Evolutionary conservation across 1,140 invertebrate genomes (phyloP).

Genomic region (Cardiocondyla obscurior): DNA sequence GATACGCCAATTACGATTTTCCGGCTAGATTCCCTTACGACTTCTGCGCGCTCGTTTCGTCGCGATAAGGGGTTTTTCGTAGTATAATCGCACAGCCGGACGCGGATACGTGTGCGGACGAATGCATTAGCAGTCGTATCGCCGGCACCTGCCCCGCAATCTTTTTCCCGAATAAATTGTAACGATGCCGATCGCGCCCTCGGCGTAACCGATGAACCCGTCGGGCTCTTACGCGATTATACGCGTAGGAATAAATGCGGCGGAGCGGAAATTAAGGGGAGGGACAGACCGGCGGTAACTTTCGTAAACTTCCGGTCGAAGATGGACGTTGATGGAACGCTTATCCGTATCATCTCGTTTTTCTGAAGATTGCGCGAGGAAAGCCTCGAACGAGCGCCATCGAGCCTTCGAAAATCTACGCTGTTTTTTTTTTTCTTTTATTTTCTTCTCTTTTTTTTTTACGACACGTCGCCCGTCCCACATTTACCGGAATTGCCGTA

Average conservation of each 20-base stretch:
- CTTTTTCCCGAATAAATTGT: not conserved
- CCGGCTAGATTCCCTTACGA: not conserved
- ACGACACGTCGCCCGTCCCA: not conserved
- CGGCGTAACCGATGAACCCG: not conserved
- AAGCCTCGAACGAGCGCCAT: not conserved
- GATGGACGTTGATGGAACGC: conserved; percentile 55
- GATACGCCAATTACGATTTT: not conserved
- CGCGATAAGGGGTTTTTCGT: conserved; percentile 31
- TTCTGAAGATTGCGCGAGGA: conserved; percentile 4
- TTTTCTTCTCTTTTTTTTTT: no score
- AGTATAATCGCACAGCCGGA: not conserved
- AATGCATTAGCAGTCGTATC: conserved; percentile 2
- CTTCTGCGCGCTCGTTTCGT: not conserved
- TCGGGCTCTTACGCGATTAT: not conserved
- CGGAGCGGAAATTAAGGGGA: conserved; percentile 8
- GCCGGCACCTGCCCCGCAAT: conserved; percentile 2
- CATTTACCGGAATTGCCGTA: not conserved
- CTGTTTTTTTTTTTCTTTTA: no score
- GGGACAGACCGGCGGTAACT: not conserved
- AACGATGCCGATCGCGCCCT: not conserved
- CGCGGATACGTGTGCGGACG: not conserved
- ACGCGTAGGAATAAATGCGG: conserved; percentile 4
- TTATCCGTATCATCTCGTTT: conserved; percentile 45
- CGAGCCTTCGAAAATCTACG: not conserved
- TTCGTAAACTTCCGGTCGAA: conserved; percentile 37